These are phyloP conservation scores for Macropis europaea DNA, from an alignment of 2,888 invertebrate species.

Conservation along the genomic window DNA sequence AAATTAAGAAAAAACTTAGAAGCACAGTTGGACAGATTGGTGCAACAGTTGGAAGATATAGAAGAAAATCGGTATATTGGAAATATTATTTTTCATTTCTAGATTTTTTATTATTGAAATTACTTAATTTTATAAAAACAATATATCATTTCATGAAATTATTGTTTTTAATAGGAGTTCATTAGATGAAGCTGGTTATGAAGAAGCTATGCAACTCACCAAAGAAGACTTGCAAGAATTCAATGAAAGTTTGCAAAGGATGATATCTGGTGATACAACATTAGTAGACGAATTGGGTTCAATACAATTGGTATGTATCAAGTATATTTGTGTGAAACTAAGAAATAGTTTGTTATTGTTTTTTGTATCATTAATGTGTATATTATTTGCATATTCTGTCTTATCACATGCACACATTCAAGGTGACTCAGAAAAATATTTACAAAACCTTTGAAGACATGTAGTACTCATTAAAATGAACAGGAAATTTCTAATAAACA, in stretches of 20 bases:
- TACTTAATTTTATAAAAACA: background rate
- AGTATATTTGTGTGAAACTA: background rate
- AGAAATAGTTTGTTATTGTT: background rate
- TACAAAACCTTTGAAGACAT: too few species aligned
- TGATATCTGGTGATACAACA: slow-evolving; percentile 86
- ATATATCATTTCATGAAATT: background rate
- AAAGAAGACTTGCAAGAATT: slow-evolving; percentile 87
- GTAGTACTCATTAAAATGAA: too few species aligned
- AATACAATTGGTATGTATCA: slow-evolving; percentile 83
- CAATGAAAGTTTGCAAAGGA: slow-evolving; percentile 83
- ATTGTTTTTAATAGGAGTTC: slow-evolving; percentile 81
- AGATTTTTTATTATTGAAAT: background rate
- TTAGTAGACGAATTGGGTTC: slow-evolving; percentile 84
- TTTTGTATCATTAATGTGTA: too few species aligned
- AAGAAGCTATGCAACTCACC: slow-evolving; percentile 86
- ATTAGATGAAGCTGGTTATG: slow-evolving; percentile 84
- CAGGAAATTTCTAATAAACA: too few species aligned
- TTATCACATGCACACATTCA: too few species aligned
- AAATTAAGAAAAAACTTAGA: slow-evolving; percentile 84
- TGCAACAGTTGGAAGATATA: slow-evolving; percentile 86
- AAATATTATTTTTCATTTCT: background rate
- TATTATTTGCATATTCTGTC: too few species aligned
- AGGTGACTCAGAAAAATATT: too few species aligned
- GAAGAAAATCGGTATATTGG: slow-evolving; percentile 84
- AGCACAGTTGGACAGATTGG: slow-evolving; percentile 85